These are phyloP conservation scores for Erebia aethiops DNA, from an alignment of 2,888 invertebrate species.

Conservation along the genomic window DNA sequence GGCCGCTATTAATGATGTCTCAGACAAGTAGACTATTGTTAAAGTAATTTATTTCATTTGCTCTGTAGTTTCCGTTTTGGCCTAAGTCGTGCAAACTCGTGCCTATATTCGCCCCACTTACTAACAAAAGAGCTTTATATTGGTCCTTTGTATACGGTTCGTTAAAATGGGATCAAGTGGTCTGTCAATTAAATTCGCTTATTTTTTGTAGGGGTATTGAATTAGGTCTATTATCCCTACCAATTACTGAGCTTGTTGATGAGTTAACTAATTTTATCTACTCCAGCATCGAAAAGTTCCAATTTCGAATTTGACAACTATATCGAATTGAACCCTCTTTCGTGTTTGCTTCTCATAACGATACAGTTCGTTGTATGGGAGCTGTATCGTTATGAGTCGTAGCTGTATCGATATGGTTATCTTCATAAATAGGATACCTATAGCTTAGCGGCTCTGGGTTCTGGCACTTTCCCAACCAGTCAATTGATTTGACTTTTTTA, in stretches of 20 bases:
- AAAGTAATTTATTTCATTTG: neutral
- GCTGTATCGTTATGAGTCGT: too few species aligned
- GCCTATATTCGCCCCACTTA: slow-evolving; percentile 23
- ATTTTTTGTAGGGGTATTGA: slow-evolving; percentile 30
- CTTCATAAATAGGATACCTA: too few species aligned
- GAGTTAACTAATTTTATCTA: slow-evolving; percentile 10
- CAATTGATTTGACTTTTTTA: too few species aligned
- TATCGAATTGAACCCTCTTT: too few species aligned
- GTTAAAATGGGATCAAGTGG: slow-evolving; percentile 45
- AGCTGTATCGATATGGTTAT: too few species aligned
- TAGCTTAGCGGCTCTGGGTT: too few species aligned
- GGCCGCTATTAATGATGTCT: neutral
- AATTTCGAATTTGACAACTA: too few species aligned
- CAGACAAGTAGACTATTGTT: neutral
- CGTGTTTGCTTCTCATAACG: too few species aligned
- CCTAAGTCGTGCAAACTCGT: slow-evolving; percentile 9
- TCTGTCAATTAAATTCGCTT: slow-evolving; percentile 37
- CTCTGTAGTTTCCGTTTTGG: slow-evolving; percentile 12
- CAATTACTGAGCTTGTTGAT: slow-evolving; percentile 1
- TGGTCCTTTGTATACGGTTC: slow-evolving; percentile 54
- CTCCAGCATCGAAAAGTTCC: too few species aligned
- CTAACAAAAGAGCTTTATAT: slow-evolving; percentile 46
- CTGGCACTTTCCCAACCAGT: too few species aligned
- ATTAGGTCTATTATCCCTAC: slow-evolving; percentile 26
- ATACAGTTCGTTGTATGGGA: too few species aligned